Base-by-base conservation (phyloP, 2,888 invertebrate genomes). In the Ormyrus thymus region DNA sequence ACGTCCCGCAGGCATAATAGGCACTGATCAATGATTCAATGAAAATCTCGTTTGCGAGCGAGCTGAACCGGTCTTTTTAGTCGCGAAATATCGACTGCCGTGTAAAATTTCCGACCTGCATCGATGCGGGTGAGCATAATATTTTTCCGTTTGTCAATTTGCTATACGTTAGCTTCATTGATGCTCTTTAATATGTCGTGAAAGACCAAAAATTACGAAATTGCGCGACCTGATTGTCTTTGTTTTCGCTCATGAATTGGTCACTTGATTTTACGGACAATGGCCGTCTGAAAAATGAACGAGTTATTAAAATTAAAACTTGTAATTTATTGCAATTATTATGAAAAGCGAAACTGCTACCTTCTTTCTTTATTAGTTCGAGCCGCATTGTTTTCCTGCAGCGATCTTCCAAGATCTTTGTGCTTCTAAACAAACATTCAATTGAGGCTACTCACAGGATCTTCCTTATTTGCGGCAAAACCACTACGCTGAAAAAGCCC, bases 381-480 rank as follows among this genome's bases (percentile, higher is more conserved):
- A 29, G 29, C 29, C 29, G 4, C 4, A 29, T 29, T 29, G 29
- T 29, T 29, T 29, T 29, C 29, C 29, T 29, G 29, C 29, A 29
- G 29, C 29, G 29, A 29, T 29, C 2, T 29, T 29, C 29, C 3
- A 29, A 29, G 3, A 29, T 29, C 3, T 3, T 29, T 29, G 29
- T 29, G 29, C 29, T 29, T 3, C 29, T 29, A 29, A 29, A 3
- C 2, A 48, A 70, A 65, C 65, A 66, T 71, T 70, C 69, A 70
- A 61, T 65, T 71, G 70, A 58, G 29, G 29, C 45, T 29, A 29
- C 13, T 71, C 56, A 50, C 46, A n/a, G 53, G 15, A 61, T 72
- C 59, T 59, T 78, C 64, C 69, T 64, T 78, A 64, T 69, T 78
- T 71, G 76, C 11, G 69, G 68, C 72, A 69, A 72, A 72, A 64